phyloP scores from a whole-genome alignment of 2,797 vertebrate genomes.

The Tamandua tetradactyla region DNA sequence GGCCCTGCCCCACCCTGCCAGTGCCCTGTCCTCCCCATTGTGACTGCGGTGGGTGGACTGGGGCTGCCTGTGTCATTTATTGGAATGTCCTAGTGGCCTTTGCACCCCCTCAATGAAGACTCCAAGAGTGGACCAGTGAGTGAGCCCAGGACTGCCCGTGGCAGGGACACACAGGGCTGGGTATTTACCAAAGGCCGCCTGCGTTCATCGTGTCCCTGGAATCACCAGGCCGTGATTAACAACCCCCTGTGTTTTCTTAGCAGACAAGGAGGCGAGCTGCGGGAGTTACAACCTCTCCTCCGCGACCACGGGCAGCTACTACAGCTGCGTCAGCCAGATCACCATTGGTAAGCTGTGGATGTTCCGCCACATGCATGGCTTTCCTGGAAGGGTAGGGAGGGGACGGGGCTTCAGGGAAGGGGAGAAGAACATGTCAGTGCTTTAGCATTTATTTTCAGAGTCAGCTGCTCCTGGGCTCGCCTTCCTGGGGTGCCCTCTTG shows the following conservation, averaged over 20 bases:
- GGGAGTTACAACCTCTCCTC: constrained; percentile 88
- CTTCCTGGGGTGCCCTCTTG: constrained; percentile 57
- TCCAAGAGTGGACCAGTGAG: not conserved
- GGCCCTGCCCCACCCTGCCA: rapidly evolving
- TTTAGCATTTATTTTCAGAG: not conserved
- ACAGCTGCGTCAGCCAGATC: constrained; percentile 92
- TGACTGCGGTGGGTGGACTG: not conserved
- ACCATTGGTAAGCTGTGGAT: constrained; percentile 87
- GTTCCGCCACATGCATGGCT: too few species aligned
- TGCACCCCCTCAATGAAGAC: not conserved
- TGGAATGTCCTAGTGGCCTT: not conserved
- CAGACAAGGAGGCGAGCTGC: constrained; percentile 89
- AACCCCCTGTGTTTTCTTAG: constrained; percentile 23
- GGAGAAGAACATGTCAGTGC: not conserved
- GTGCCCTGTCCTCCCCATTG: not conserved
- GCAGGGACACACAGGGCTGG: not conserved
- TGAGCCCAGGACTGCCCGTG: not conserved
- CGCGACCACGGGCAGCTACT: constrained; percentile 87
- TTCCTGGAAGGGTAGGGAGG: not conserved
- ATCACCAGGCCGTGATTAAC: not conserved
- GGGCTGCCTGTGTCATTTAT: not conserved
- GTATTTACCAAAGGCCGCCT: not conserved
- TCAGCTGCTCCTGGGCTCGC: not conserved
- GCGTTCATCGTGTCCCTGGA: not conserved
- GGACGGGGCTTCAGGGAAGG: not conserved